These are phyloP conservation scores for Synanthedon tipuliformis DNA, from an alignment of 2,888 invertebrate genomes.

Conservation along the genomic window DNA sequence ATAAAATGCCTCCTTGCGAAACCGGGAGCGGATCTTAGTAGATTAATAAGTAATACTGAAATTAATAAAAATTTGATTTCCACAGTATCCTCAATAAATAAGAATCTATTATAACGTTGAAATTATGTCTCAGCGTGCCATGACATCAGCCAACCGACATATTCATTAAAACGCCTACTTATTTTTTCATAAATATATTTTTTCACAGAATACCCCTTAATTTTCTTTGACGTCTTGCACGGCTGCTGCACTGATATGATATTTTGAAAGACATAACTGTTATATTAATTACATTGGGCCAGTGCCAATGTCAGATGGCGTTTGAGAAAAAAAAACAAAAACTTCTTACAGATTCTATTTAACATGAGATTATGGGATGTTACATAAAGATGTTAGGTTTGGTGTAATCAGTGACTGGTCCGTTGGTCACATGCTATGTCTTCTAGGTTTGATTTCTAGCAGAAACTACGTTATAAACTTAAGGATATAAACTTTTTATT, in stretches of 20 bases:
- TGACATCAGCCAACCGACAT: not conserved
- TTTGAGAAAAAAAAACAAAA: constrained; percentile 2
- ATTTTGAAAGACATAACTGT: constrained; percentile 47
- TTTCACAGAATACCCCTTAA: constrained; percentile 8
- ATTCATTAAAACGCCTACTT: constrained; percentile 3
- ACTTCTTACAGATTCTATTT: not conserved
- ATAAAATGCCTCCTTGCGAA: too few species aligned
- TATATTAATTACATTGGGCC: constrained; percentile 50
- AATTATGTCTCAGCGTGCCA: too few species aligned
- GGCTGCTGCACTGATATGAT: constrained; percentile 32
- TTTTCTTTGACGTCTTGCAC: constrained; percentile 34
- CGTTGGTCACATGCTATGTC: too few species aligned
- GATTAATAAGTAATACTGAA: too few species aligned
- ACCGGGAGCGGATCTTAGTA: too few species aligned
- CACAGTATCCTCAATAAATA: too few species aligned
- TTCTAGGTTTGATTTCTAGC: too few species aligned
- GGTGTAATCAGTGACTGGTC: too few species aligned
- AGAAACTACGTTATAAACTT: too few species aligned
- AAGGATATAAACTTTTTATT: too few species aligned
- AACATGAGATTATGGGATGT: not conserved
- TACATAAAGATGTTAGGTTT: not conserved
- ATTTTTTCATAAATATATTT: constrained; percentile 12
- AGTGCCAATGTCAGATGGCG: constrained; percentile 28
- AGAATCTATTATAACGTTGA: too few species aligned
- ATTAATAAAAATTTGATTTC: too few species aligned